Conservation (phyloP, 2,888 invertebrate genomes). For the Blomia tropicalis region DNA sequence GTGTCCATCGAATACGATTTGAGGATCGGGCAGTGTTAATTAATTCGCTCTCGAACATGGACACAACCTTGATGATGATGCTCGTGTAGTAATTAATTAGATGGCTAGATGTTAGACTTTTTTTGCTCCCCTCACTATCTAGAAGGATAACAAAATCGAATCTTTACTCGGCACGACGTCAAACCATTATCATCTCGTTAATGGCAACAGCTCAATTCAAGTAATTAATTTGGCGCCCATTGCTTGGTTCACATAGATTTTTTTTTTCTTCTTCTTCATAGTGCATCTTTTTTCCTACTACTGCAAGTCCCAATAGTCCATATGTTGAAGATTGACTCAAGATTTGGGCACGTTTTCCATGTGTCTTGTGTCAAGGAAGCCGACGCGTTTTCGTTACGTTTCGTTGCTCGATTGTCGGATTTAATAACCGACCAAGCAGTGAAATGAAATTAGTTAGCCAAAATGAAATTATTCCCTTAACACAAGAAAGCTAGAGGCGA, state of each 20-base stretch:
- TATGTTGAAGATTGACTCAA: neutral
- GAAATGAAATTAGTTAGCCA: constrained; percentile 15
- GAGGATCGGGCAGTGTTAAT: neutral
- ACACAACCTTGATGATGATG: neutral
- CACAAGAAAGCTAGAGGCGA: neutral
- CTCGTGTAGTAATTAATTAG: constrained; percentile 10
- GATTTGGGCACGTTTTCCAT: neutral
- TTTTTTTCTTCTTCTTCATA: too few relatives aligned
- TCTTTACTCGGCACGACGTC: too few relatives aligned
- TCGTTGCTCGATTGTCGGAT: neutral
- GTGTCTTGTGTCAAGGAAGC: too few relatives aligned
- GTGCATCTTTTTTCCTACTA: too few relatives aligned
- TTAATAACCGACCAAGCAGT: neutral
- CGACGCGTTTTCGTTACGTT: neutral
- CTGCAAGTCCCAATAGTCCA: too few relatives aligned
- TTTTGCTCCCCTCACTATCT: too few relatives aligned
- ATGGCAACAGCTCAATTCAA: neutral
- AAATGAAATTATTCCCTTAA: neutral
- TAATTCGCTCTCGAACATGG: neutral
- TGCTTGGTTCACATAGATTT: neutral
- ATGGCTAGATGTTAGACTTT: neutral
- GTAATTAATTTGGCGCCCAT: constrained; percentile 14
- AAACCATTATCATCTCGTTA: neutral
- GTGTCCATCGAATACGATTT: neutral
- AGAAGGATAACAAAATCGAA: too few relatives aligned